These are phyloP conservation scores for Catalaphyllia jardinei DNA, from an alignment of 64 coral and sea anemone genomes.

Conservation along the genomic window DNA sequence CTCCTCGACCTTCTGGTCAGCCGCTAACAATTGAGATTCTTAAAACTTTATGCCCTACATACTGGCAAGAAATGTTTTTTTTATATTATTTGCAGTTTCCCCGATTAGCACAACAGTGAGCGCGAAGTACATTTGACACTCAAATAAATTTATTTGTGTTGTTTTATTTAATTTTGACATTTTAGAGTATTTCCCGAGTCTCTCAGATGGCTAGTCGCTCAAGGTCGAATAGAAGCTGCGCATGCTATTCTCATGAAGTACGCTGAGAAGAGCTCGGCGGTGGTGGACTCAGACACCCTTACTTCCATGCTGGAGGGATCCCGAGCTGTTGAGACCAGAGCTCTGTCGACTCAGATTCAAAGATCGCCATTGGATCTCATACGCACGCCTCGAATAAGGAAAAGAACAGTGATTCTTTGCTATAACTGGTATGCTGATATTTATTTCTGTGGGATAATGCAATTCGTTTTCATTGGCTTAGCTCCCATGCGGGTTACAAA, in stretches of 20 bases:
- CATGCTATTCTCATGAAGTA: constrained; percentile 60
- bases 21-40: no score
- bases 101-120: no score
- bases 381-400: constrained; percentile 44
- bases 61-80: no score
- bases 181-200: constrained; percentile 63
- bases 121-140: no score
- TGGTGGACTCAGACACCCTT: constrained; percentile 28
- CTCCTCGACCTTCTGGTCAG: no score
- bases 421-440: constrained; percentile 65
- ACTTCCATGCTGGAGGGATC: constrained; percentile 27
- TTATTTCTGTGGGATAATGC: not conserved
- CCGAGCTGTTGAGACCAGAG: not conserved
- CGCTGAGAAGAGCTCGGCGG: constrained; percentile 28
- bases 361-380: constrained; percentile 43
- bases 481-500: no score
- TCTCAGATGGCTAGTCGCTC: constrained; percentile 59
- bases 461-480: no score
- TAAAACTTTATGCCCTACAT: no score
- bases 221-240: constrained; percentile 48
- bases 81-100: no score
- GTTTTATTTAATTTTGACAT: no score
- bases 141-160: no score
- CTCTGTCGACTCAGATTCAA: not conserved
- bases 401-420: constrained; percentile 58